Evolutionary conservation across 2,113 vertebrate species (phyloP).

Genomic region (Rhegmatorhina hoffmannsi): DNA sequence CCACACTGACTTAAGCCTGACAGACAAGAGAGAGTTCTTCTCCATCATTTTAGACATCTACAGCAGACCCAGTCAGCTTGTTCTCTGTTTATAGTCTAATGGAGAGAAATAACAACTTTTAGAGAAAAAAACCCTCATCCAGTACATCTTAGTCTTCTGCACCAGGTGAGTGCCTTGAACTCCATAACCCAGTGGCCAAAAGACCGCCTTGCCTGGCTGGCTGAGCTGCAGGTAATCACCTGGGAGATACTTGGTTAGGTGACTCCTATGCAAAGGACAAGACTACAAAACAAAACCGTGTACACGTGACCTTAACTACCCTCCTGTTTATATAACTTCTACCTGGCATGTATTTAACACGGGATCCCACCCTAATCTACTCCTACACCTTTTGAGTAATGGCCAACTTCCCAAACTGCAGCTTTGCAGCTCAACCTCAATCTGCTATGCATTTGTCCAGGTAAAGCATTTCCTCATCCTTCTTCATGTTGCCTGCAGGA

Average conservation of each 20-base stretch:
- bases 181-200: not conserved
- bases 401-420: not conserved
- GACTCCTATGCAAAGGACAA: not conserved
- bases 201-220: not conserved
- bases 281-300: not conserved
- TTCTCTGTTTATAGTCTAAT: not conserved
- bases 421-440: not conserved
- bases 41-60: not conserved
- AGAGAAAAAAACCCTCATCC: not conserved
- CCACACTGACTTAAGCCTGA: not conserved
- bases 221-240: not conserved
- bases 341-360: not conserved
- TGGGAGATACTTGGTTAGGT: not conserved
- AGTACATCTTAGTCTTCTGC: not conserved
- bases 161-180: not conserved
- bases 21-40: not conserved
- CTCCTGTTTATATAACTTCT: not conserved
- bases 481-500: not conserved
- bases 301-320: not conserved
- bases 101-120: not conserved
- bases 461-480: not conserved
- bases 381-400: not conserved
- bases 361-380: not conserved
- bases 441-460: not conserved
- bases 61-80: not conserved